phyloP scores from a whole-genome alignment of 2,888 invertebrate species.

The Amiota mariae region DNA sequence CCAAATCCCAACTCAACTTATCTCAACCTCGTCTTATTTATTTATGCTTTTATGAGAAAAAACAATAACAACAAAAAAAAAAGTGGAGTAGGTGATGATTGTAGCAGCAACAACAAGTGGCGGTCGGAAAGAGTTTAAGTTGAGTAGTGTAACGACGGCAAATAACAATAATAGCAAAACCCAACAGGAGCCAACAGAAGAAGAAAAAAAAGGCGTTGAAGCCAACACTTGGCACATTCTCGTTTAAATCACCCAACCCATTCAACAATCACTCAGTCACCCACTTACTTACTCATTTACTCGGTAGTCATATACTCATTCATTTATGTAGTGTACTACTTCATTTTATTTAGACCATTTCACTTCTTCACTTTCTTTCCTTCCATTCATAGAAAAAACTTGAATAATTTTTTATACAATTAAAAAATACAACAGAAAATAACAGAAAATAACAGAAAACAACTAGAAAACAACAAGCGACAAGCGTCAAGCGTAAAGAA shows the following conservation, averaged over 20 bases:
- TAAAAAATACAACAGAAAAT: neutral
- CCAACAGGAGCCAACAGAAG: neutral
- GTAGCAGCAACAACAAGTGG: conserved; percentile 36
- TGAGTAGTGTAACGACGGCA: neutral
- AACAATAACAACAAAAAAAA: too few species aligned
- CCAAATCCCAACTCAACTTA: neutral
- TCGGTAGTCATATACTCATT: too few species aligned
- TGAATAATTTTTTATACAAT: conserved; percentile 5
- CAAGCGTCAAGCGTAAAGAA: neutral
- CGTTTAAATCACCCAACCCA: neutral
- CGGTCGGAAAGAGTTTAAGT: neutral
- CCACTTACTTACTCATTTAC: too few species aligned
- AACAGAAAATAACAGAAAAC: neutral
- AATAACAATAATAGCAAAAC: neutral
- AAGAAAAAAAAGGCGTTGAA: neutral
- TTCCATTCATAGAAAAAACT: neutral
- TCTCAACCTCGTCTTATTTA: too few species aligned
- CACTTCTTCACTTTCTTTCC: too few species aligned
- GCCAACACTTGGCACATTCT: conserved; percentile 3
- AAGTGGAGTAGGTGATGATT: neutral
- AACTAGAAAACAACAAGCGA: neutral
- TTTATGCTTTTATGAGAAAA: too few species aligned
- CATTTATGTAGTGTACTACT: too few species aligned
- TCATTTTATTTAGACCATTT: too few species aligned
- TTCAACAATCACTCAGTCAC: neutral